Conservation (phyloP, 2,113 vertebrate species). For the Tauraco erythrolophus region DNA sequence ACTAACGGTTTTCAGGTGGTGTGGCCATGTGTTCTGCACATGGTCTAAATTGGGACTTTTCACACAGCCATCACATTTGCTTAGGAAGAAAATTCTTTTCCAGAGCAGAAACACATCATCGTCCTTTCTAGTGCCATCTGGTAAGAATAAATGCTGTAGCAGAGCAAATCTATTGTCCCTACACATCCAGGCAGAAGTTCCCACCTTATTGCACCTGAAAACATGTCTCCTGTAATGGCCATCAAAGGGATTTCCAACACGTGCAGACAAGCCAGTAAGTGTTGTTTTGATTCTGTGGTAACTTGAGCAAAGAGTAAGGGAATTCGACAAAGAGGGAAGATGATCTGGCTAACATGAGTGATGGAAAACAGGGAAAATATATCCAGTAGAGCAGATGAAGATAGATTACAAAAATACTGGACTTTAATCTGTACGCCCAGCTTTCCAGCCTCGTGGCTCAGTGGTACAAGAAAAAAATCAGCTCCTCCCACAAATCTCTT, state of each 20-base stretch:
- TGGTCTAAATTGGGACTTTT: not conserved
- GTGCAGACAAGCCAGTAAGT: not conserved
- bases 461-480: not conserved
- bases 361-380: not conserved
- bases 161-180: not conserved
- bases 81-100: not conserved
- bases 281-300: not conserved
- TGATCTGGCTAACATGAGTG: not conserved
- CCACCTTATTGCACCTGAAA: conserved; percentile 19
- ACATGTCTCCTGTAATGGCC: not conserved
- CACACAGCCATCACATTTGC: conserved; percentile 16
- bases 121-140: not conserved
- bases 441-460: not conserved
- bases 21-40: conserved; percentile 28
- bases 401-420: not conserved
- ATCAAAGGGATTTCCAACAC: not conserved
- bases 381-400: not conserved
- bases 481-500: not conserved
- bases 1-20: not conserved
- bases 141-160: not conserved
- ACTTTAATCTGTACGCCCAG: not conserved
- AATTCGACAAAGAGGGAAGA: not conserved
- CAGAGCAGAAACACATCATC: not conserved
- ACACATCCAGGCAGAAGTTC: not conserved
- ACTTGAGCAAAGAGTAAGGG: not conserved